Percentiles rank a stretch among this genome's conserved stretches.
phyloP scores from a whole-genome alignment of 1,140 invertebrate species.

The Heterodera schachtii region DNA sequence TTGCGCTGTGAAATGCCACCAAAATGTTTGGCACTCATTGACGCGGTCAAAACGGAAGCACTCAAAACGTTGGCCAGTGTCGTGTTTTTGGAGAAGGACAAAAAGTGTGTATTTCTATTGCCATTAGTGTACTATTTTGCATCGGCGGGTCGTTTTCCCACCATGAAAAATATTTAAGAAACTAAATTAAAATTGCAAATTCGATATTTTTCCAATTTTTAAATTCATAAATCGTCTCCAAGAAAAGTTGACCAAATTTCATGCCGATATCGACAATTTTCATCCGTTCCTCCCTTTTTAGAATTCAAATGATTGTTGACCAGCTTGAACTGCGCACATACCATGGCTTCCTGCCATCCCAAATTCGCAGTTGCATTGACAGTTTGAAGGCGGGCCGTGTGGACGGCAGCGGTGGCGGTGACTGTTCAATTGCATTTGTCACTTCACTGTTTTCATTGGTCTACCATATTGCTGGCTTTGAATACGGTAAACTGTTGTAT shows the following conservation, averaged over 20 bases:
- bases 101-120: slow-evolving; percentile 41
- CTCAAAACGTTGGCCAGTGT: slow-evolving; percentile 57
- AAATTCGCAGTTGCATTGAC: slow-evolving; percentile 51
- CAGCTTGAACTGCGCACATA: slow-evolving; percentile 52
- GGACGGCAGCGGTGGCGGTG: slow-evolving; percentile 16
- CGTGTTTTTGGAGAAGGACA: slow-evolving; percentile 52
- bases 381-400: slow-evolving; percentile 41
- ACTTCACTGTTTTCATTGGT: slow-evolving; percentile 53
- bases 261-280: too few species aligned
- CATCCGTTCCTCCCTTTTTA: slow-evolving; percentile 24
- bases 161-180: too few species aligned
- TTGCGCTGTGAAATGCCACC: slow-evolving; percentile 39
- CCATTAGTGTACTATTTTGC: too few species aligned
- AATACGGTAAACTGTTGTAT: slow-evolving; percentile 39
- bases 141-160: too few species aligned
- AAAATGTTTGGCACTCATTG: slow-evolving; percentile 26
- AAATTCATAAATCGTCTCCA: slow-evolving; percentile 21
- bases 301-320: slow-evolving; percentile 49
- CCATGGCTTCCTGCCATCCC: slow-evolving; percentile 48
- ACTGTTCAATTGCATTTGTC: slow-evolving; percentile 45
- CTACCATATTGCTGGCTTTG: slow-evolving; percentile 53
- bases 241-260: too few species aligned
- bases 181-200: not conserved
- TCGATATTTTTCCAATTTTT: not conserved
- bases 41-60: slow-evolving; percentile 52